Evolutionary conservation across 2,888 invertebrate species (phyloP).

Genomic region (Mechanitis mazaeus): DNA sequence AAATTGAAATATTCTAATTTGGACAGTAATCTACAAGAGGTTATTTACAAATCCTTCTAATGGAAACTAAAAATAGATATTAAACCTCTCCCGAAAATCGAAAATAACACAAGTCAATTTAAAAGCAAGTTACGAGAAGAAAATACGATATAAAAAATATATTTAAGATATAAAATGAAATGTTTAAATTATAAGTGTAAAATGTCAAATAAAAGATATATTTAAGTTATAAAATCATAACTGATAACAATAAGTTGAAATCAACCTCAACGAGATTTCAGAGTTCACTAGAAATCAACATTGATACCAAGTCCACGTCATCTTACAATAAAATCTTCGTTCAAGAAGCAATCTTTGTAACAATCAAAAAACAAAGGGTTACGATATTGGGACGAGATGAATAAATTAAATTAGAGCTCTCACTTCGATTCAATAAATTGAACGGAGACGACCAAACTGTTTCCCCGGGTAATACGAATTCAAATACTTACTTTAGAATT

Average conservation of each 20-base stretch:
- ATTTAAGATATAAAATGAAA: too few relatives aligned
- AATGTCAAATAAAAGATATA: too few relatives aligned
- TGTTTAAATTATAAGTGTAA: too few relatives aligned
- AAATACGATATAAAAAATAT: too few relatives aligned
- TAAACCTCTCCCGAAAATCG: too few relatives aligned
- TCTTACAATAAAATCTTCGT: neutral
- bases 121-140: too few relatives aligned
- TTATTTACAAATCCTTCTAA: too few relatives aligned
- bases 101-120: too few relatives aligned
- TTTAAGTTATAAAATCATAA: too few relatives aligned
- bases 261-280: neutral
- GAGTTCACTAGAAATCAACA: neutral
- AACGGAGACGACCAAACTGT: neutral
- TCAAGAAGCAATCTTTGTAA: constrained; percentile 26
- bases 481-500: neutral
- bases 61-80: too few relatives aligned
- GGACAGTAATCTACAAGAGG: too few relatives aligned
- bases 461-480: neutral
- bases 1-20: too few relatives aligned
- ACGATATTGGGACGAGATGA: constrained; percentile 26
- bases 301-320: neutral
- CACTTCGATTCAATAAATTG: constrained; percentile 11
- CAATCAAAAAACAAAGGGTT: constrained; percentile 31
- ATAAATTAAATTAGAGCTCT: constrained; percentile 28
- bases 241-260: neutral